These are phyloP conservation scores for Diachrysia chrysitis DNA, from an alignment of 2,888 invertebrate genomes.

Conservation along the genomic window DNA sequence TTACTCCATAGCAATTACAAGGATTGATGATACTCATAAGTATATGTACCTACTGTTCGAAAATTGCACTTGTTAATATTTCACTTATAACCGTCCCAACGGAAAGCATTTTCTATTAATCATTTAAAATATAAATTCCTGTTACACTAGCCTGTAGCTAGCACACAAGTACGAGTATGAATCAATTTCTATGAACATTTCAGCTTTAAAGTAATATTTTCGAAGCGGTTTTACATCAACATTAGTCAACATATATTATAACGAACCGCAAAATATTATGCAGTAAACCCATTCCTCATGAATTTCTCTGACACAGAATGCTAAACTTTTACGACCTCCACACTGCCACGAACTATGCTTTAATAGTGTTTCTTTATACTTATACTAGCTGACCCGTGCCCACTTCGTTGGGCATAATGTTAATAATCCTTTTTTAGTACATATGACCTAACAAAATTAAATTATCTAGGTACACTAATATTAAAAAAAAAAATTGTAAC, in stretches of 20 bases:
- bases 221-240: neutral
- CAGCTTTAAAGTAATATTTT: constrained; percentile 1
- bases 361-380: no score
- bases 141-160: neutral
- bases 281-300: neutral
- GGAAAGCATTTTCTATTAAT: neutral
- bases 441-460: no score
- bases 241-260: neutral
- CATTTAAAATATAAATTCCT: neutral
- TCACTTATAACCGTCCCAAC: neutral
- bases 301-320: neutral
- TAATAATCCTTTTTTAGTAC: no score
- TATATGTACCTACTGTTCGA: neutral
- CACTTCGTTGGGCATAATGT: no score
- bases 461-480: no score
- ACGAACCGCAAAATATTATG: neutral
- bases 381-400: no score
- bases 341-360: neutral
- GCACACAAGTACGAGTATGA: neutral
- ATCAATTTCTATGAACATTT: constrained; percentile 9
- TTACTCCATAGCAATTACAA: neutral
- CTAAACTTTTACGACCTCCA: neutral
- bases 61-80: neutral
- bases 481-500: no score
- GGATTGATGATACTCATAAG: neutral